phyloP scores from a whole-genome alignment of 2,888 invertebrate genomes.

The Encarsia formosa region DNA sequence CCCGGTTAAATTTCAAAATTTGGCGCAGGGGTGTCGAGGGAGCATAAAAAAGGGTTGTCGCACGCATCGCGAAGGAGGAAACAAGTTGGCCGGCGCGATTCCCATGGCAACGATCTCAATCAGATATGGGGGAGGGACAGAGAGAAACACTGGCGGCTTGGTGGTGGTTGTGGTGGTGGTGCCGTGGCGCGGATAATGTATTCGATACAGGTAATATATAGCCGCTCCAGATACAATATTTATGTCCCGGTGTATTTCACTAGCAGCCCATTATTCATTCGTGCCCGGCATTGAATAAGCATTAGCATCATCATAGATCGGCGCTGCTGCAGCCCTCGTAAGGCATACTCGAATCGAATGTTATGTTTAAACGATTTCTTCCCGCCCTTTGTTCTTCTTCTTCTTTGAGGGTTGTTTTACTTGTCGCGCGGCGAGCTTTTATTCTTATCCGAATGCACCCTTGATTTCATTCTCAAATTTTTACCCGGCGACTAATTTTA shows the following conservation, averaged over 20 bases:
- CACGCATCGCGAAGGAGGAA: slow-evolving; percentile 20
- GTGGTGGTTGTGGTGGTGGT: no score
- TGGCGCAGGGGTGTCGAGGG: no score
- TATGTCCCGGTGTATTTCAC: slow-evolving; percentile 49
- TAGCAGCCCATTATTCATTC: slow-evolving; percentile 51
- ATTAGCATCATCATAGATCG: slow-evolving; percentile 47
- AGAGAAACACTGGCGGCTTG: slow-evolving; percentile 26
- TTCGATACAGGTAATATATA: slow-evolving; percentile 49
- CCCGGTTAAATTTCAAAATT: no score
- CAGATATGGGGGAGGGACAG: slow-evolving; percentile 38
- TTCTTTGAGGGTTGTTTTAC: not conserved
- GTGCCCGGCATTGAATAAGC: slow-evolving; percentile 47
- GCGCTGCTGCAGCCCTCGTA: slow-evolving; percentile 35
- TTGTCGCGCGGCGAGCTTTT: no score
- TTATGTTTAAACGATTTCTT: slow-evolving; percentile 25
- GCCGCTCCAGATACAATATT: slow-evolving; percentile 51
- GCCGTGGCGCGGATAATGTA: slow-evolving; percentile 45
- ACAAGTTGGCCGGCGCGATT: slow-evolving; percentile 39
- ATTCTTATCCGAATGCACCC: no score
- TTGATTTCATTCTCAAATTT: no score
- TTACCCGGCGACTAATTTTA: no score
- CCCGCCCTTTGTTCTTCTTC: not conserved
- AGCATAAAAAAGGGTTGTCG: not conserved
- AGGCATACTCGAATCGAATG: no score
- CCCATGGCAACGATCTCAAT: slow-evolving; percentile 48